A percentile compares a stretch with the other conserved stretches of the same genome.
Conservation (phyloP, 37 sponge, comb jelly and placozoan species). For the Bolinopsis microptera region DNA sequence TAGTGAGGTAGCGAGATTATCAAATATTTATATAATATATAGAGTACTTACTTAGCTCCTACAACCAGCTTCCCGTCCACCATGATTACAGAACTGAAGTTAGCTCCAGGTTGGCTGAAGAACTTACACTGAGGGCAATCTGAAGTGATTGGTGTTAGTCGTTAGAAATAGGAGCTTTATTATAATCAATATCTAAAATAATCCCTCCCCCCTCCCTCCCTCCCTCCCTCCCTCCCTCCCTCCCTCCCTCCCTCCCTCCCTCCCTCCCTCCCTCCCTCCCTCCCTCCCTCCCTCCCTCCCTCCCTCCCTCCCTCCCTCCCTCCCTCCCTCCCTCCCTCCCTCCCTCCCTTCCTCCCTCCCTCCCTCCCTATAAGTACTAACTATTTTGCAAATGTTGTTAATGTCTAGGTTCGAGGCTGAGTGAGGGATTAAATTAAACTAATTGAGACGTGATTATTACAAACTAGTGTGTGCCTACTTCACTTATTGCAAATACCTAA, state of each 20-base stretch:
- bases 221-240: neutral
- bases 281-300: neutral
- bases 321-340: neutral
- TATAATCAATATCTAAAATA: neutral
- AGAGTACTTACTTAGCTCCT: neutral
- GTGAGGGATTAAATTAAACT: too few species aligned
- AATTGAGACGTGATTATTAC: too few species aligned
- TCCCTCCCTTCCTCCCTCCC: too few species aligned
- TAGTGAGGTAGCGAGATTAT: too few species aligned
- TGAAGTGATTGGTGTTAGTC: neutral
- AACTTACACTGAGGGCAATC: neutral
- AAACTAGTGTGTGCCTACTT: too few species aligned
- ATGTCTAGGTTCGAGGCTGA: too few species aligned
- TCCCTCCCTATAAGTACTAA: too few species aligned
- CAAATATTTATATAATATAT: too few species aligned
- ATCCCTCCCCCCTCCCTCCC: neutral
- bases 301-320: neutral
- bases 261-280: neutral
- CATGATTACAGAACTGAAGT: neutral
- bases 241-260: neutral
- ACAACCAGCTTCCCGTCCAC: neutral
- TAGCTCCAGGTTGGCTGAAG: neutral
- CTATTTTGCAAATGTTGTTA: too few species aligned
- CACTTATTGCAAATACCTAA: too few species aligned
- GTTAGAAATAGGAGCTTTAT: too few species aligned